phyloP scores from a whole-genome alignment of 2,888 invertebrate species.

The Camponotus fellah region DNA sequence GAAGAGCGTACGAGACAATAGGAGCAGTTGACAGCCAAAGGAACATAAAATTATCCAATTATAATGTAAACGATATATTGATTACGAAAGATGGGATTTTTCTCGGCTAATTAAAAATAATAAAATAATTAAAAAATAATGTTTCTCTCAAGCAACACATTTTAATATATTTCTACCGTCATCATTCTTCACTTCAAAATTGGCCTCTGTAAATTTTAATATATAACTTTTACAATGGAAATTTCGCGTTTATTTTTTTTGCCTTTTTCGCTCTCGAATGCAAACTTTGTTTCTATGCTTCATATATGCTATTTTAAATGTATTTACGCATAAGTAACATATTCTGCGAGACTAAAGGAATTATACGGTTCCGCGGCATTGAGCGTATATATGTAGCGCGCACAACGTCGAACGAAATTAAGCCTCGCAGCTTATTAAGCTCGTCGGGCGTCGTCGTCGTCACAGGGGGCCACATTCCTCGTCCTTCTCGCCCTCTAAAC shows the following conservation, averaged over 20 bases:
- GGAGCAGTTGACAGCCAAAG: conserved; percentile 2
- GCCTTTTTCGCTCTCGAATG: background rate
- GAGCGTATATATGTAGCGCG: conserved; percentile 49
- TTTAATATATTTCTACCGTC: background rate
- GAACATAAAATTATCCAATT: conserved; percentile 24
- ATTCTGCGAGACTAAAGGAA: conserved; percentile 32
- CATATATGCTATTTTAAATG: background rate
- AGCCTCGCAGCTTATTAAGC: conserved; percentile 77
- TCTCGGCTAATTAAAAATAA: background rate
- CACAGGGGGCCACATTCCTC: conserved; percentile 11
- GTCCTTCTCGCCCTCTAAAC: background rate
- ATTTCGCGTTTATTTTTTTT: background rate
- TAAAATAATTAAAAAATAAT: too few relatives aligned
- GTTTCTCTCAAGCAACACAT: background rate
- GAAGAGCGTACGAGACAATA: conserved; percentile 9
- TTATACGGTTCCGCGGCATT: conserved; percentile 34
- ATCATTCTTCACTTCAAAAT: background rate
- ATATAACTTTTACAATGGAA: background rate
- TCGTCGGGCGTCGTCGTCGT: conserved; percentile 54
- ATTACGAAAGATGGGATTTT: background rate
- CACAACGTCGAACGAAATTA: conserved; percentile 69
- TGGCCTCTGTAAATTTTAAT: background rate
- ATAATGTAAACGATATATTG: background rate
- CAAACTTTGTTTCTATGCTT: background rate
- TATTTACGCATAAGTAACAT: conserved; percentile 23